Evolutionary conservation across 1,140 invertebrate genomes (phyloP).

Genomic region (Drosophila equinoxialis): DNA sequence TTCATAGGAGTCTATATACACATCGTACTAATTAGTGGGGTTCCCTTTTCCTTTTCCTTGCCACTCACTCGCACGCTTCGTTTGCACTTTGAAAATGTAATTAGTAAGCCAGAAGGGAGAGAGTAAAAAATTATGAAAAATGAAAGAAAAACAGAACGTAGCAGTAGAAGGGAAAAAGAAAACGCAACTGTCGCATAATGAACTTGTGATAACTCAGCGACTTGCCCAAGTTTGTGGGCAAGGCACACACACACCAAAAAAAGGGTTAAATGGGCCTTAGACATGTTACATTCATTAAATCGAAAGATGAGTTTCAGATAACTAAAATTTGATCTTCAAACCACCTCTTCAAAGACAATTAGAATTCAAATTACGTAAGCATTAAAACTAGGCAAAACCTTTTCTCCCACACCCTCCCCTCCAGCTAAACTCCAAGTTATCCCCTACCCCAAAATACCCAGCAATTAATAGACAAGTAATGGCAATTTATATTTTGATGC

Average conservation of each 20-base stretch:
- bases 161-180: constrained; percentile 43
- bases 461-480: constrained; percentile 73
- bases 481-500: constrained; percentile 65
- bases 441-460: neutral
- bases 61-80: constrained; percentile 58
- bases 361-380: constrained; percentile 66
- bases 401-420: neutral
- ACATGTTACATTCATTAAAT: constrained; percentile 69
- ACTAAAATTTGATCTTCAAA: constrained; percentile 15
- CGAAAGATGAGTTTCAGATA: constrained; percentile 6
- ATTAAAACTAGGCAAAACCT: constrained; percentile 29
- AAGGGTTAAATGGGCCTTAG: constrained; percentile 68
- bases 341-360: constrained; percentile 47
- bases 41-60: constrained; percentile 23
- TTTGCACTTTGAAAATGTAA: constrained; percentile 79
- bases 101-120: constrained; percentile 60
- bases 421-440: too few relatives aligned
- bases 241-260: constrained; percentile 13
- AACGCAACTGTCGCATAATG: constrained; percentile 74
- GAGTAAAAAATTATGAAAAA: neutral
- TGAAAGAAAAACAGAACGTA: constrained; percentile 47
- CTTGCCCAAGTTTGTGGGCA: constrained; percentile 12
- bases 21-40: constrained; percentile 78
- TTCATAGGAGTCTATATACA: constrained; percentile 51
- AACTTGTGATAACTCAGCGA: constrained; percentile 54